These are phyloP conservation scores for Sphaeramia orbicularis DNA, from an alignment of 2,797 vertebrate genomes.

Conservation along the genomic window DNA sequence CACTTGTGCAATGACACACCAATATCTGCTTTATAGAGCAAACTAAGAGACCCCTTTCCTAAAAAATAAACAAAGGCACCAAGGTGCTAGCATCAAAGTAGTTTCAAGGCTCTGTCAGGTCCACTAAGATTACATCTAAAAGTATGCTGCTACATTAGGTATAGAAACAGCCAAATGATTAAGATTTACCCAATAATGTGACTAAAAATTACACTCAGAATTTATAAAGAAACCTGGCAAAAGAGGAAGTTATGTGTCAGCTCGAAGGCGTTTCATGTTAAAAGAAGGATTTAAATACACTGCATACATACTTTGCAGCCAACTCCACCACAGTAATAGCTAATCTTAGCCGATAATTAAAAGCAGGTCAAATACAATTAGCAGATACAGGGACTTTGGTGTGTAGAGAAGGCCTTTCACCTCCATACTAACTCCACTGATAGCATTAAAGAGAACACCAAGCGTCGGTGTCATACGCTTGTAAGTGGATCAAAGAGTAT, in stretches of 20 bases:
- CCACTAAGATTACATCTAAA: conserved; percentile 56
- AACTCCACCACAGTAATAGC: conserved; percentile 35
- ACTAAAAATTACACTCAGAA: conserved; percentile 18
- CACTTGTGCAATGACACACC: conserved; percentile 50
- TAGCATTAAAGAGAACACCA: conserved; percentile 37
- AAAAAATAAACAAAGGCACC: conserved; percentile 72
- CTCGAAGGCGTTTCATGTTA: conserved; percentile 55
- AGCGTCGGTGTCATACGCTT: conserved; percentile 15
- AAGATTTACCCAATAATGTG: conserved; percentile 27
- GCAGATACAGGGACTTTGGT: conserved; percentile 74
- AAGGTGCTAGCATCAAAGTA: conserved; percentile 73
- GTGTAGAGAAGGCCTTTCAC: conserved; percentile 59
- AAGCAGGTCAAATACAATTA: conserved; percentile 52
- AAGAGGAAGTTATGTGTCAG: conserved; percentile 40
- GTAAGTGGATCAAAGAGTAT: conserved; percentile 34
- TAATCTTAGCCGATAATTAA: conserved; percentile 33
- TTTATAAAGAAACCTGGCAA: conserved; percentile 35
- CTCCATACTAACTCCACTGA: conserved; percentile 41
- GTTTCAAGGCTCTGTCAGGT: conserved; percentile 72
- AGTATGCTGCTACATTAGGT: conserved; percentile 62
- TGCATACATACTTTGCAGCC: conserved; percentile 30
- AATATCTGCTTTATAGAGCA: conserved; percentile 50
- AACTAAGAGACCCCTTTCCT: conserved; percentile 54
- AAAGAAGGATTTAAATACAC: conserved; percentile 52
- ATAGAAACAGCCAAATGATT: conserved; percentile 34